phyloP scores from a whole-genome alignment of 2,888 invertebrate genomes.

The Piscicola geometra region DNA sequence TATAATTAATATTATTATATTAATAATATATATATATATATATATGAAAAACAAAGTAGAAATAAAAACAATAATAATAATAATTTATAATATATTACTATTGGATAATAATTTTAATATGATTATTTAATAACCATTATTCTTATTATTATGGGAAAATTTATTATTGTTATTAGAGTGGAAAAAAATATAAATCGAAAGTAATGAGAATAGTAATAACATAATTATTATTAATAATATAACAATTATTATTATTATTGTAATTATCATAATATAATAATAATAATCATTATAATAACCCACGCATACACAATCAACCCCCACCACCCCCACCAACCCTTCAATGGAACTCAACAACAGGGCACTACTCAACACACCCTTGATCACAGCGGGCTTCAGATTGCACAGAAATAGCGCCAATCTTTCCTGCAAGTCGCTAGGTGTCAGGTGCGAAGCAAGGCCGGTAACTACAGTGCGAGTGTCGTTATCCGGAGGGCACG shows the following conservation, averaged over 20 bases:
- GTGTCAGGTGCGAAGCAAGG: constrained; percentile 58
- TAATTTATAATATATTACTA: no score
- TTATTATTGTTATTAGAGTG: no score
- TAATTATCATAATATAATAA: not conserved
- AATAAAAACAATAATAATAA: no score
- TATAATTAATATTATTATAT: no score
- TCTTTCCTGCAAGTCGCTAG: constrained; percentile 58
- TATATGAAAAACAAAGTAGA: no score
- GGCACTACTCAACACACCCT: constrained; percentile 79
- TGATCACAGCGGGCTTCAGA: constrained; percentile 61
- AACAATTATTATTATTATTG: not conserved
- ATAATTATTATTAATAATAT: not conserved
- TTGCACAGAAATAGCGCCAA: constrained; percentile 62
- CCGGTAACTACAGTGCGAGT: constrained; percentile 58
- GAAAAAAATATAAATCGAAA: no score
- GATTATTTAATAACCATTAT: no score
- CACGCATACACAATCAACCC: not conserved
- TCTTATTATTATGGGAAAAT: no score
- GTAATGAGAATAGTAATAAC: not conserved
- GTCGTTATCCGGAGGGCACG: not conserved
- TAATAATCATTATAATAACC: not conserved
- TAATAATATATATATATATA: no score
- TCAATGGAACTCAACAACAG: constrained; percentile 88
- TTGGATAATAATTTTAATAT: no score
- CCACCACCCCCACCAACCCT: constrained; percentile 47